Base-by-base conservation (phyloP, 2,797 vertebrate genomes). In the Tinamus major region DNA sequence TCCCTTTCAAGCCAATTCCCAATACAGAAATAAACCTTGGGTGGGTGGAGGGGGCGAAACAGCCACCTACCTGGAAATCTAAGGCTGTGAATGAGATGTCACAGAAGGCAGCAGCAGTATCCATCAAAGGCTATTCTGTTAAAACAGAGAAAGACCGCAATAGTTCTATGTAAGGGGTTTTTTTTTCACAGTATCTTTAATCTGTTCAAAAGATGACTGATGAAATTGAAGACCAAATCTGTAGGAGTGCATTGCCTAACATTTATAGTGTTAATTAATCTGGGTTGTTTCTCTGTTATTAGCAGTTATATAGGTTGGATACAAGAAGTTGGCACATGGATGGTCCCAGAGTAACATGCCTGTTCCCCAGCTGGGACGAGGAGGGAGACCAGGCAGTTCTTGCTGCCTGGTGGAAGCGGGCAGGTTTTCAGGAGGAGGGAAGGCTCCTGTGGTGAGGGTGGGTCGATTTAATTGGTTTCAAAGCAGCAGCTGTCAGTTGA, bases 41-140 rank as follows among this genome's bases (percentile, higher is more conserved):
- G 94, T 94, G 87, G 67, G 92, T 85, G 91, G 93, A 90, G 41
- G 42, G n/a, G 42, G 81, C 37, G 41, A 85, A 95, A 78, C 68
- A 90, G 82, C 85, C 90, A 89, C 90, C 90, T 94, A 91, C 92
- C 79, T 95, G 90, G 64, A 79, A 93, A 89, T 85, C 74, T 74
- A 74, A 83, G 82, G 62, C 79, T 90, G 12, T 85, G 89, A 93
- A 77, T 71, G 90, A 93, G 78, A 70, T 68, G 39, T 86, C 78
- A 71, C 46, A 74, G 77, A 86, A 94, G 17, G 85, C 79, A 35
- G 56, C 42, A 46, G 31, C 5, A 13, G 23, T 61, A 82, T 94
- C 70, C 35, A 58, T 91, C 15, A 41, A 29, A 21, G 49, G 11
- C 56, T 84, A 51, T 84, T 90, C 49, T 13, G 42, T 35, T 72